Evolutionary conservation across 2,113 vertebrate species (phyloP), one percentile per base, ranked within the genome.

Genomic region (Heloderma charlesbogerti): DNA sequence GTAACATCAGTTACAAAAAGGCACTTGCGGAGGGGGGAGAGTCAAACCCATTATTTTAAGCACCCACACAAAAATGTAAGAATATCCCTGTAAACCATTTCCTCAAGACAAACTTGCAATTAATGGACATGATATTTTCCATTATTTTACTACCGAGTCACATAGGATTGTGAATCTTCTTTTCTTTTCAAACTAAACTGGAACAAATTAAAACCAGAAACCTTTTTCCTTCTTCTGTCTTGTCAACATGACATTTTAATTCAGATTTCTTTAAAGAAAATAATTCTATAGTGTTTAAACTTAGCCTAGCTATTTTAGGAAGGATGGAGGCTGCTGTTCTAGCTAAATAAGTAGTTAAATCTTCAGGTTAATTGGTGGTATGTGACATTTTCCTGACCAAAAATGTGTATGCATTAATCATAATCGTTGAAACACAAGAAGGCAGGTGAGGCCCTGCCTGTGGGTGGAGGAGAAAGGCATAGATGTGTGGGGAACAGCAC

Each of bases 341-440:
- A 84, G 10, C 13, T 57, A 54, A 77, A 34, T 31, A 79, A 45
- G 31, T 27, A 71, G 20, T 27, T 85, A 74, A 85, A 31, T 54
- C 13, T 27, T 54, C 81, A 88, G 74, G 74, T 57, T 88, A 88
- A 91, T 69, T 84, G 51, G 51, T 31, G 34, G 31, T 87, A 57
- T 67, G 22, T 75, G 77, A 34, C 72, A 88, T 79, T 91, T 88
- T 71, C 37, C n/a, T 84, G n/a, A 91, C 16, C 72, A 84, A n/a
- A 54, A 60, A 88, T 78, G 25, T 79, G 31, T 8, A 43, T 27
- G 86, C 63, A 84, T 84, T 88, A 48, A 79, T 79, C 79, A 83
- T 84, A 91, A 85, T 69, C 37, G 29, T 37, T 37, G 34, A 85
- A 85, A 27, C 71, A 79, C 10, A 88, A 63, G 57, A 88, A 84